A percentile compares a stretch with the other conserved stretches of the same genome.
phyloP scores from a whole-genome alignment of 92 coral and sea anemone genomes.

The Porites divaricata region DNA sequence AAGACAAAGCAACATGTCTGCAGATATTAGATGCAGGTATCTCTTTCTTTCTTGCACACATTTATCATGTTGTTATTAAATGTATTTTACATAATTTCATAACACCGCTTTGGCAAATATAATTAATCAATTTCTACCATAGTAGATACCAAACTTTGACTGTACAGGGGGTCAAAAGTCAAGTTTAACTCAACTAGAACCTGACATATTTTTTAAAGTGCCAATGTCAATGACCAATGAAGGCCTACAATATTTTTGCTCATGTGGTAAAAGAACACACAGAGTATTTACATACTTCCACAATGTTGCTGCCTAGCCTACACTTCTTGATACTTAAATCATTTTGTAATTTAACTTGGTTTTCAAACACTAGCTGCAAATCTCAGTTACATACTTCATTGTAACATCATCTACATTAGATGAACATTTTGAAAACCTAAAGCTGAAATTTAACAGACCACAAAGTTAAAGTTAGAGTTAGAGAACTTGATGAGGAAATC shows the following conservation, averaged over 20 bases:
- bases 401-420: too few species aligned
- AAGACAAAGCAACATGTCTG: neutral
- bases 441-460: too few species aligned
- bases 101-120: conserved; percentile 5
- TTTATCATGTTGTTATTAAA: neutral
- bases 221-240: conserved; percentile 23
- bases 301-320: too few species aligned
- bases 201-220: neutral
- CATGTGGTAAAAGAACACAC: conserved; percentile 1
- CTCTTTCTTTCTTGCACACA: neutral
- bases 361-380: neutral
- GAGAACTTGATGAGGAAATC: too few species aligned
- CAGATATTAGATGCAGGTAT: neutral
- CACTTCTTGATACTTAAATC: too few species aligned
- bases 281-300: neutral
- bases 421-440: too few species aligned
- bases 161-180: neutral
- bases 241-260: conserved; percentile 34
- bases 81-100: neutral
- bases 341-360: neutral
- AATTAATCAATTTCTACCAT: conserved; percentile 20
- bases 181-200: neutral
- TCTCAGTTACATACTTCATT: neutral
- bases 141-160: conserved; percentile 25
- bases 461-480: too few species aligned